Percentiles rank a stretch among this genome's conserved stretches.
phyloP scores from a whole-genome alignment of 2,888 invertebrate genomes.

The Ormia ochracea region DNA sequence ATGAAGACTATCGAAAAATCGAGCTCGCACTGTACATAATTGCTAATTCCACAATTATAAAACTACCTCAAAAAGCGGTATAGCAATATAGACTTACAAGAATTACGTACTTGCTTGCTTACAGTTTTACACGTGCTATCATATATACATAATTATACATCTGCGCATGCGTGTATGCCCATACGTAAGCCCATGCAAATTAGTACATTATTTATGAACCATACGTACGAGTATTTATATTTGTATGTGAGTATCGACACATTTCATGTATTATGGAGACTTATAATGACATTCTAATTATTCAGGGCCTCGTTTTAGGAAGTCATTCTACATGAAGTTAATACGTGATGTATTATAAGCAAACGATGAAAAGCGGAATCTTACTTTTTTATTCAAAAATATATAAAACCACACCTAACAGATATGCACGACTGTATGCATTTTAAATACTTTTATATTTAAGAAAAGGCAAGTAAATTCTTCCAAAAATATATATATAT shows the following conservation, averaged over 20 bases:
- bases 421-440: background rate
- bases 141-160: no score
- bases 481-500: background rate
- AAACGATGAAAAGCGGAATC: background rate
- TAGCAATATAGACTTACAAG: no score
- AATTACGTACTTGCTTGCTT: no score
- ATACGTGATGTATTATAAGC: conserved; percentile 41
- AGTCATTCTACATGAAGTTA: conserved; percentile 25
- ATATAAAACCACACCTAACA: background rate
- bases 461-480: background rate
- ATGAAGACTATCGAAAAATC: no score
- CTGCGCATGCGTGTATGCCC: background rate
- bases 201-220: background rate
- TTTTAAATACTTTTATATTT: background rate
- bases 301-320: conserved; percentile 50
- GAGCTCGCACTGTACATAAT: no score
- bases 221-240: background rate
- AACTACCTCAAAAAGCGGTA: no score
- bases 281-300: conserved; percentile 40
- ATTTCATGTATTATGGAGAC: no score
- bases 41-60: no score
- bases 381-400: conserved; percentile 26
- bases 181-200: background rate
- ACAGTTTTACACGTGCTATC: no score
- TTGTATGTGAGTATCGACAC: no score